phyloP scores from a whole-genome alignment of 2,113 vertebrate species.

The Zapus hudsonius region DNA sequence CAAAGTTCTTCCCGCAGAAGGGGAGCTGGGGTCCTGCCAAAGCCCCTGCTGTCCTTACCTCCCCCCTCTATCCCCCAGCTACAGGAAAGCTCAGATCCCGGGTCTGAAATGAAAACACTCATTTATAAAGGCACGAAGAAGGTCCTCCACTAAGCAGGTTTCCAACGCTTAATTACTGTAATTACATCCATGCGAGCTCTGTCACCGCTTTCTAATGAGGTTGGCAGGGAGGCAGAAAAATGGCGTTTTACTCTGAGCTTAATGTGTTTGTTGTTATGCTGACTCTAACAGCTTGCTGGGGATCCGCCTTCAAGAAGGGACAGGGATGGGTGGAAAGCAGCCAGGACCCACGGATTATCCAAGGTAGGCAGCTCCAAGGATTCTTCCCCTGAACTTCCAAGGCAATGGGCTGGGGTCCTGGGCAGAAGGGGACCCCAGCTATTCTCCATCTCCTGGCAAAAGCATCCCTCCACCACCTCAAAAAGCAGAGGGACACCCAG shows the following conservation, averaged over 20 bases:
- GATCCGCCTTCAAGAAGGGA: slow-evolving; percentile 28
- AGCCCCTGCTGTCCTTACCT: background rate
- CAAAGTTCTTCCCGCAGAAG: background rate
- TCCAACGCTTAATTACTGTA: slow-evolving; percentile 79
- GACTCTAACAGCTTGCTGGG: slow-evolving; percentile 75
- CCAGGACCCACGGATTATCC: background rate
- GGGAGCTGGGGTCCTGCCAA: background rate
- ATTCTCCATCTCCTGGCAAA: background rate
- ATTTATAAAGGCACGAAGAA: background rate
- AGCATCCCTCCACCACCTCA: background rate
- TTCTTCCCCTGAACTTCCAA: background rate
- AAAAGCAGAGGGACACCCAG: background rate
- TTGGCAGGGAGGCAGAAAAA: slow-evolving; percentile 69
- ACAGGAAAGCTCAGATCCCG: background rate
- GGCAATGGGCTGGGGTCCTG: background rate
- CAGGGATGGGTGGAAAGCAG: background rate
- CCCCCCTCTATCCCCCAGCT: too few species aligned
- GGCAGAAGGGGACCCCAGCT: too few species aligned
- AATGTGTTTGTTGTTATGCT: slow-evolving; percentile 74
- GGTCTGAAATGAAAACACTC: slow-evolving; percentile 2
- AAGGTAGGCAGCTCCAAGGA: background rate
- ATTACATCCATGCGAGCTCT: slow-evolving; percentile 75
- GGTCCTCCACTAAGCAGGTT: slow-evolving; percentile 66
- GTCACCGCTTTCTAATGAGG: slow-evolving; percentile 68
- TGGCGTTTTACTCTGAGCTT: slow-evolving; percentile 70